Conservation (phyloP, 2,113 vertebrate species). For the Anguilla rostrata region DNA sequence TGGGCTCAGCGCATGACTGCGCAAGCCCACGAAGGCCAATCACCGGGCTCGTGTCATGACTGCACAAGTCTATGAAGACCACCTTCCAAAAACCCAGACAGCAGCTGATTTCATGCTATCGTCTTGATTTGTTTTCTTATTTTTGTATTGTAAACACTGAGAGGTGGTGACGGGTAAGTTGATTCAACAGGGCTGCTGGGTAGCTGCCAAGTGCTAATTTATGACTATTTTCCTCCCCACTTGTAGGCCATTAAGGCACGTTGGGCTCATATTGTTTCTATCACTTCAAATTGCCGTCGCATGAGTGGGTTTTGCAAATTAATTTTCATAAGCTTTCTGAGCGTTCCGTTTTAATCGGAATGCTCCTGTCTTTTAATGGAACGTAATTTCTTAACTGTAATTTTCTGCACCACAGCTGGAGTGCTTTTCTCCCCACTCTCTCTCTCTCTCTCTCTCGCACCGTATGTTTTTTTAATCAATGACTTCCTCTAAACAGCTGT, state of each 20-base stretch:
- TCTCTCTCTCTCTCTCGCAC: conserved; percentile 34
- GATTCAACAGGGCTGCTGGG: not conserved
- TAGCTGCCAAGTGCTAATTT: not conserved
- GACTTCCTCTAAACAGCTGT: conserved; percentile 51
- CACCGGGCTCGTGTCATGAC: not conserved
- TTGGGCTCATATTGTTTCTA: not conserved
- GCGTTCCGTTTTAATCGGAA: not conserved
- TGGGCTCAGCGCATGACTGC: not conserved
- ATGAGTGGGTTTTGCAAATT: not conserved
- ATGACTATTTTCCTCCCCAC: not conserved
- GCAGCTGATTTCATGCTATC: not conserved
- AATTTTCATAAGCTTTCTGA: not conserved
- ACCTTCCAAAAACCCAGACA: not conserved
- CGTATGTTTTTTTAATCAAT: conserved; percentile 52
- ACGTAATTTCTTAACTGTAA: conserved; percentile 31
- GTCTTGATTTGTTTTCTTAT: not conserved
- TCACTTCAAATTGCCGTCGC: not conserved
- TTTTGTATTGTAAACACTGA: not conserved
- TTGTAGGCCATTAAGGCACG: not conserved
- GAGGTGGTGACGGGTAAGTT: not conserved
- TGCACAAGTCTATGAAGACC: not conserved
- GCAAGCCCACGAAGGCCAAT: not conserved
- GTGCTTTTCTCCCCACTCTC: conserved; percentile 34
- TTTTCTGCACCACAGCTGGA: conserved; percentile 29
- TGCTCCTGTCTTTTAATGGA: not conserved